Percentiles rank a stretch among this genome's conserved stretches.
phyloP scores from a whole-genome alignment of 1,140 invertebrate genomes.

The Brachionus paranguensis region DNA sequence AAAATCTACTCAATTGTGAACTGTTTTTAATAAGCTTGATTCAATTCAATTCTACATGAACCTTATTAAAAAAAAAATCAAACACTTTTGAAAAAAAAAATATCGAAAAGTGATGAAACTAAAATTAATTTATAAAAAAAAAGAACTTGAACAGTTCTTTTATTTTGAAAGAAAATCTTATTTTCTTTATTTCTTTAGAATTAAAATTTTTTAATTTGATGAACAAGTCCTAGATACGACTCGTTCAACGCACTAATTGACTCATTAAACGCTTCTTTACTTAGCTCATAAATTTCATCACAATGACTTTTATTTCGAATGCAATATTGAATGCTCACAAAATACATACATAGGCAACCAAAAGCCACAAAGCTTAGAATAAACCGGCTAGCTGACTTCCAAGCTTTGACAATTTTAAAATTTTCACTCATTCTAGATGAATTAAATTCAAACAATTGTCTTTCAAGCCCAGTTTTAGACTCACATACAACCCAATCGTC shows the following conservation, averaged over 20 bases:
- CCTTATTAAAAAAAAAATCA: background rate
- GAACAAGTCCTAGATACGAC: background rate
- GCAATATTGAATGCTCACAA: slow-evolving; percentile 3
- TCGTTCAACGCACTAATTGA: background rate
- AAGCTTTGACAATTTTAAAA: background rate
- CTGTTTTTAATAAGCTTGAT: background rate
- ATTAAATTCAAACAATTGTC: background rate
- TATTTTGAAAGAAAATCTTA: background rate
- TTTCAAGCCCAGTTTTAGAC: background rate
- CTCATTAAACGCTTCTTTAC: background rate
- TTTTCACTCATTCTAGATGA: background rate
- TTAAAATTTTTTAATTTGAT: background rate
- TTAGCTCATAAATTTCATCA: slow-evolving; percentile 23
- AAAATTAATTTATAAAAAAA: background rate
- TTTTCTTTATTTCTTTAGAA: background rate
- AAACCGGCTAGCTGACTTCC: background rate
- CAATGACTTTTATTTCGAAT: background rate
- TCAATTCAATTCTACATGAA: background rate
- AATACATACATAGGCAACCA: slow-evolving; percentile 14
- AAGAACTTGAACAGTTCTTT: background rate
- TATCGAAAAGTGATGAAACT: background rate
- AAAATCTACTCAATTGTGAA: background rate
- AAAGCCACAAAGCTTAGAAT: background rate
- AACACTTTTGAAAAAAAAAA: background rate
- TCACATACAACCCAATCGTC: background rate